These are phyloP conservation scores for Caracal caracal DNA, from an alignment of 2,113 vertebrate genomes.

Conservation along the genomic window DNA sequence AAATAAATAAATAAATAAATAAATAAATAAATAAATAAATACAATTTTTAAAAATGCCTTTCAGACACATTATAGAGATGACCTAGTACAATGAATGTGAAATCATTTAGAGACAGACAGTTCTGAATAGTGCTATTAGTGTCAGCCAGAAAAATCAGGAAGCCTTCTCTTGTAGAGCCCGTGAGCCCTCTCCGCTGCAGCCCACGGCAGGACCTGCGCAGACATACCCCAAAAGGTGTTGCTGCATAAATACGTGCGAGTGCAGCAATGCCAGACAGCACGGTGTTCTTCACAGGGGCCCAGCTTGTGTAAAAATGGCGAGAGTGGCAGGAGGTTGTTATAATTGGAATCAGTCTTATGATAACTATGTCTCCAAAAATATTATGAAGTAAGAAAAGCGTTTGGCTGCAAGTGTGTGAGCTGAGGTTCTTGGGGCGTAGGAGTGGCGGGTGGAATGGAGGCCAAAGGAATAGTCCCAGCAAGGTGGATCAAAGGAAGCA, in stretches of 20 bases:
- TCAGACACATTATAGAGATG: background rate
- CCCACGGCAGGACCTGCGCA: background rate
- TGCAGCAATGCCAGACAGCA: background rate
- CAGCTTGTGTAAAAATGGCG: background rate
- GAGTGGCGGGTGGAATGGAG: background rate
- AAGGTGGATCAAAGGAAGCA: background rate
- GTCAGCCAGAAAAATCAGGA: background rate
- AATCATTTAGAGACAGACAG: background rate
- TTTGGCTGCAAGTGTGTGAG: conserved; percentile 39
- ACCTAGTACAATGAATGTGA: background rate
- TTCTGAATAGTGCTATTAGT: background rate
- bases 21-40: too few relatives aligned
- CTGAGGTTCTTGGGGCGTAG: background rate
- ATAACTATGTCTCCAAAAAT: conserved; percentile 38
- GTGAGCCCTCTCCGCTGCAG: background rate
- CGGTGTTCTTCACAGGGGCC: background rate
- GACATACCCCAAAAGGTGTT: background rate
- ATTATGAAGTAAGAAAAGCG: conserved; percentile 43
- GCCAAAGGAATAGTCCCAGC: conserved; percentile 7
- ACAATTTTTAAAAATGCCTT: background rate
- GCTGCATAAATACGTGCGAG: background rate
- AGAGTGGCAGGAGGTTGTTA: conserved; percentile 29
- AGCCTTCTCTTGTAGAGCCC: background rate
- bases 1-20: too few relatives aligned
- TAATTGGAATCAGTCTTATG: conserved; percentile 37